A percentile compares a stretch with the other conserved stretches of the same genome.
Evolutionary conservation across 2,888 invertebrate genomes (phyloP).

Genomic region (Eurytoma adleriae): DNA sequence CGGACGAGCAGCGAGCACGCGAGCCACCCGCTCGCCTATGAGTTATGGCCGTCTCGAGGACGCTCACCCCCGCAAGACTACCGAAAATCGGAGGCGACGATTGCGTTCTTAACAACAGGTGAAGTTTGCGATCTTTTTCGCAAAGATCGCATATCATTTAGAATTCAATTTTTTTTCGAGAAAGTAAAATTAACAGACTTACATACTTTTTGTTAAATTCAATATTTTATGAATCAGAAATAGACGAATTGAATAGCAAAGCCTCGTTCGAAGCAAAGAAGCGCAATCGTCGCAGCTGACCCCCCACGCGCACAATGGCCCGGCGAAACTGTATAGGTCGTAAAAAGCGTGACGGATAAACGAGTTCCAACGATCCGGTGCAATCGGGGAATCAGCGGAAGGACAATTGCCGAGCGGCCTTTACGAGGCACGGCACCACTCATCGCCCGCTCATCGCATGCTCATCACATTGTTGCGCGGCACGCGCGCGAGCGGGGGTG

Average conservation of each 20-base stretch:
- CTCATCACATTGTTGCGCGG: conserved; percentile 26
- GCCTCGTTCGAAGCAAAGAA: not conserved
- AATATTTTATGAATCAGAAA: too few species aligned
- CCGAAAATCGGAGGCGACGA: conserved; percentile 50
- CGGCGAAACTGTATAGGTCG: conserved; percentile 33
- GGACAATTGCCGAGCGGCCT: conserved; percentile 47
- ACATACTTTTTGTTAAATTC: too few species aligned
- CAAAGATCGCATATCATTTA: not conserved
- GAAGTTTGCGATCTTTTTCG: conserved; percentile 8
- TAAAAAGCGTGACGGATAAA: conserved; percentile 51
- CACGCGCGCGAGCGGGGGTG: conserved; percentile 29
- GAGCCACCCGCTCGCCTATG: conserved; percentile 62
- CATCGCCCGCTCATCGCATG: conserved; percentile 27
- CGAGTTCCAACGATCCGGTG: conserved; percentile 18
- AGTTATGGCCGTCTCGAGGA: conserved; percentile 59
- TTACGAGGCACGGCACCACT: conserved; percentile 26
- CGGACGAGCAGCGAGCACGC: conserved; percentile 74
- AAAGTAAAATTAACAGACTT: too few species aligned
- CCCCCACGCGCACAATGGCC: conserved; percentile 52
- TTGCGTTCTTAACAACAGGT: conserved; percentile 67
- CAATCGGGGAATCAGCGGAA: conserved; percentile 43
- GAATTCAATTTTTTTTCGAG: not conserved
- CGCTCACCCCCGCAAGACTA: not conserved
- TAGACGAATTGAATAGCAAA: too few species aligned
- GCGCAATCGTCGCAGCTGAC: conserved; percentile 26